These are phyloP conservation scores for Pseudopodoces humilis DNA, from an alignment of 2,113 vertebrate genomes.

Conservation along the genomic window DNA sequence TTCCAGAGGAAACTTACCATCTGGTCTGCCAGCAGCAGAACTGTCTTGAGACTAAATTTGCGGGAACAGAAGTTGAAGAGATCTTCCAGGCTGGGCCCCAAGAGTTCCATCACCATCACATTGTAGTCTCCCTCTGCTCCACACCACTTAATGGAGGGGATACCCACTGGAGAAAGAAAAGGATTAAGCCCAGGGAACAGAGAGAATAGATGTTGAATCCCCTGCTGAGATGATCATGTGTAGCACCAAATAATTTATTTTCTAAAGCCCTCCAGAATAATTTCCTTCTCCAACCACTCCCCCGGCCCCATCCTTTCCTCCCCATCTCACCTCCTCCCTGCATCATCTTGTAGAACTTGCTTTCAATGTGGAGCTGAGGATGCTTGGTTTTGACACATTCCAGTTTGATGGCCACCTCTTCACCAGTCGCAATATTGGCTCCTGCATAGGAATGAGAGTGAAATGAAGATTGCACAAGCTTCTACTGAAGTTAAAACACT, in stretches of 20 bases:
- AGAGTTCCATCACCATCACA: constrained; percentile 97
- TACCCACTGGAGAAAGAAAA: constrained; percentile 82
- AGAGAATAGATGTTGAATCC: neutral
- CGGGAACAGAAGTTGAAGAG: constrained; percentile 98
- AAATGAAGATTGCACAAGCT: neutral
- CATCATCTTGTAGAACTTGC: constrained; percentile 99
- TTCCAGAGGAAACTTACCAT: constrained; percentile 81
- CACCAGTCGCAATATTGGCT: constrained; percentile 95
- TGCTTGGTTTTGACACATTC: constrained; percentile 99
- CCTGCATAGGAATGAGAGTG: constrained; percentile 71
- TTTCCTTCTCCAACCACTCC: neutral
- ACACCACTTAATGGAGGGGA: constrained; percentile 98
- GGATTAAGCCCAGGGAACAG: neutral
- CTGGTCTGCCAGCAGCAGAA: constrained; percentile 94
- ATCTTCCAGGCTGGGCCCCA: constrained; percentile 95
- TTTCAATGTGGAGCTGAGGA: constrained; percentile 96
- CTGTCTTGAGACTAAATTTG: constrained; percentile 98
- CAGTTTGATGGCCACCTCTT: constrained; percentile 96
- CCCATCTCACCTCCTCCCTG: constrained; percentile 90
- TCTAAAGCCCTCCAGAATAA: neutral
- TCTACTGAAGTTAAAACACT: neutral
- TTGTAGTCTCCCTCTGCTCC: constrained; percentile 98
- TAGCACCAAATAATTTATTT: neutral
- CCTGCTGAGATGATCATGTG: neutral
- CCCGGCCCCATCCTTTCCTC: neutral